Evolutionary conservation across 1,140 invertebrate species (phyloP).

Genomic region (Adoxophyes honmai): DNA sequence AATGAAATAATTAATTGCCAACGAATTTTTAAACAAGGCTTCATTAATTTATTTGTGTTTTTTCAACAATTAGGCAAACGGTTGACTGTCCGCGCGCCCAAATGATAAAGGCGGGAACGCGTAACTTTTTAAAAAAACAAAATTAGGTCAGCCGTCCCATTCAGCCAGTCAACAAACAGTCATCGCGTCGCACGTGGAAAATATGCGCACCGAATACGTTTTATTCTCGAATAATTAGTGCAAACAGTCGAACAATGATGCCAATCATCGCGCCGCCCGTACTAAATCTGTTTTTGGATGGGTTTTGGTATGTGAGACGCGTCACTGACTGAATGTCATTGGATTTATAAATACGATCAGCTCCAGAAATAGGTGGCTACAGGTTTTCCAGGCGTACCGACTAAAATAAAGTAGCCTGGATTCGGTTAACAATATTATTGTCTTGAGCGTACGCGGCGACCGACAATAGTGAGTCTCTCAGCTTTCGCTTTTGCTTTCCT

Average conservation of each 20-base stretch:
- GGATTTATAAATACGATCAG: conserved; percentile 77
- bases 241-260: conserved; percentile 64
- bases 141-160: conserved; percentile 37
- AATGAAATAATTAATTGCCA: neutral
- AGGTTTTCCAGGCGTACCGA: conserved; percentile 77
- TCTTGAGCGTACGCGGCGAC: conserved; percentile 42
- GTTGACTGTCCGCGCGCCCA: conserved; percentile 13
- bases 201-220: conserved; percentile 19
- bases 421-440: conserved; percentile 75
- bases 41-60: conserved; percentile 19
- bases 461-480: conserved; percentile 30
- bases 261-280: conserved; percentile 58
- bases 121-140: conserved; percentile 35
- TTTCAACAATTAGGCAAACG: conserved; percentile 24
- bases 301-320: conserved; percentile 72
- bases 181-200: conserved; percentile 10
- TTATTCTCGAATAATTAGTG: conserved; percentile 48
- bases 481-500: conserved; percentile 31
- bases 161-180: conserved; percentile 31
- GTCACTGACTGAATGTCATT: conserved; percentile 76
- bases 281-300: conserved; percentile 76
- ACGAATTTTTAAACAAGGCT: conserved; percentile 1
- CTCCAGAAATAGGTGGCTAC: conserved; percentile 78
- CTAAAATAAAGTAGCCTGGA: conserved; percentile 78
- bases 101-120: conserved; percentile 25